Evolutionary conservation across 2,113 vertebrate genomes (phyloP).

Genomic region (Sylvia atricapilla): DNA sequence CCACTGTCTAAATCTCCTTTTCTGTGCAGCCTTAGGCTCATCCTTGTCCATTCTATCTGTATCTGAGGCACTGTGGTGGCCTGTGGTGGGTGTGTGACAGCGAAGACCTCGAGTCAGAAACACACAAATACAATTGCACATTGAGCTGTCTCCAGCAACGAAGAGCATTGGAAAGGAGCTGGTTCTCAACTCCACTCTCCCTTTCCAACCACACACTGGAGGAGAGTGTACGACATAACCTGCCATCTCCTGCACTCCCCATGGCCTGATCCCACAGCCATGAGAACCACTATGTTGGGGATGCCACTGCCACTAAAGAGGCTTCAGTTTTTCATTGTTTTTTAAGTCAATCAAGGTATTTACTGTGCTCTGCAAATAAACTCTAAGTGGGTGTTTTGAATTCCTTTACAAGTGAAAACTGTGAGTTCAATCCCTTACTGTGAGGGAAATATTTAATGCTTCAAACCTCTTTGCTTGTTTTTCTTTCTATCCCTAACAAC

Average conservation of each 20-base stretch:
- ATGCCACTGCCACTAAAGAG: background rate
- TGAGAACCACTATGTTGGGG: accelerated
- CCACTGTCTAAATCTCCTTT: background rate
- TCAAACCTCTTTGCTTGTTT: background rate
- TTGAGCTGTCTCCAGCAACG: background rate
- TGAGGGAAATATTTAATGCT: background rate
- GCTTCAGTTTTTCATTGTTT: background rate
- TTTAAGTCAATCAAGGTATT: background rate
- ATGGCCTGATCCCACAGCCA: background rate
- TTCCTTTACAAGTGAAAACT: background rate
- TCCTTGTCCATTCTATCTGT: background rate
- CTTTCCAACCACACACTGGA: accelerated
- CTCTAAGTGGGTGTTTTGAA: background rate
- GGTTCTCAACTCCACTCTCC: background rate
- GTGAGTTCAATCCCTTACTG: background rate
- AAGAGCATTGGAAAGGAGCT: background rate
- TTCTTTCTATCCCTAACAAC: background rate
- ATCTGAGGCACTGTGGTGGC: background rate
- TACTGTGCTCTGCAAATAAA: background rate
- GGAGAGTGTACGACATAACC: background rate
- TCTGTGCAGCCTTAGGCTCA: background rate
- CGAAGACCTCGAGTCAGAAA: background rate
- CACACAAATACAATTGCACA: accelerated
- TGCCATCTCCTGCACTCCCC: background rate
- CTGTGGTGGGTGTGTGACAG: accelerated